Evolutionary conservation across 1,140 invertebrate species (phyloP), one percentile per base, ranked within the genome.

Genomic region (Musca vetustissima): DNA sequence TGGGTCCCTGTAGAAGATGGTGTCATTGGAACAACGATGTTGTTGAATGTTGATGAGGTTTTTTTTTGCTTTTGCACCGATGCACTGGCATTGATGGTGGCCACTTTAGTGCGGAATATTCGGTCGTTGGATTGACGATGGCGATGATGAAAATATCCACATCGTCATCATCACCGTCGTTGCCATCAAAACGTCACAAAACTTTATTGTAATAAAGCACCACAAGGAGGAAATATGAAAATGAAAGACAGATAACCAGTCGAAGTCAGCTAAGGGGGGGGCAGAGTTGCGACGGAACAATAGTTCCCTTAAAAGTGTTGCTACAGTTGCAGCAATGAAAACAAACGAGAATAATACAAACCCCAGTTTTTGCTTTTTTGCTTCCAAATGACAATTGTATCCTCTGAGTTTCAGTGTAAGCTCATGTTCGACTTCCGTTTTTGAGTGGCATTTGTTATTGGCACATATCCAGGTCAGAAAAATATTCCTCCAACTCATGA

Each of bases 381-480:
- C n/a, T n/a, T n/a, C n/a, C n/a, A 36, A 61, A 61, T 8, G 57
- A 61, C 57, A 61, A 61, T 43, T 43, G 36, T 36, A 28, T 36
- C 28, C 28, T 61, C 57, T 61, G 11, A 28, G 36, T 11, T 61
- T 28, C 17, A 19, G 28, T 9, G 32, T 36, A 61, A 61, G 57
- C 57, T 61, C 15, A 43, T 61, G 28, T 61, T 61, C 28, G 36
- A 61, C 28, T 61, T 61, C 57, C 57, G 57, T 43, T 43, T 36
- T 36, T 61, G 57, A 61, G 57, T 61, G 57, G 57, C 57, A 61
- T 61, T 61, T 61, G 57, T 61, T 61, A 61, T 61, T 61, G 57
- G 57, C 57, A 61, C 28, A 61, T 61, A 61, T 61, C 57, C 57
- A 61, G 57, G 57, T 61, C 57, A 61, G 49, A 21, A 52, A 36